phyloP scores from a whole-genome alignment of 2,888 invertebrate species.

The Blastobasis lacticolella region DNA sequence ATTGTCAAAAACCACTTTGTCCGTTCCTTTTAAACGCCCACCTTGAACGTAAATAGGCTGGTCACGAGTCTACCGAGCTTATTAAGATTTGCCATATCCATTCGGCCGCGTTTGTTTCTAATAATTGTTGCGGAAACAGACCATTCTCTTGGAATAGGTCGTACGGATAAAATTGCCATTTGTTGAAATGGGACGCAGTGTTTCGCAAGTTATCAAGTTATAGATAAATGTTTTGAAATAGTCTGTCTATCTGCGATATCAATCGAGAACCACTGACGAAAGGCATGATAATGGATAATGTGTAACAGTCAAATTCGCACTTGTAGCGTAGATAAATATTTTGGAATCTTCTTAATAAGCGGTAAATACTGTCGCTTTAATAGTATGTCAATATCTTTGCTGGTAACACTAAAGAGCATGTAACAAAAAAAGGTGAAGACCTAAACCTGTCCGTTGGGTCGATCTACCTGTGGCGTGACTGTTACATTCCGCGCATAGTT shows the following conservation, averaged over 20 bases:
- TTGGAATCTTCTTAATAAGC: neutral
- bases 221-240: no score
- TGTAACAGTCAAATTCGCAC: constrained; percentile 6
- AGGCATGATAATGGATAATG: neutral
- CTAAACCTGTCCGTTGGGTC: constrained; percentile 25
- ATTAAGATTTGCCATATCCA: constrained; percentile 30
- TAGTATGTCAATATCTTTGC: constrained; percentile 1
- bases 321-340: neutral
- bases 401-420: constrained; percentile 13
- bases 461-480: constrained; percentile 30
- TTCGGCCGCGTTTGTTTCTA: no score
- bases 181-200: no score
- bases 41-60: constrained; percentile 47
- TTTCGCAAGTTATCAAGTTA: no score
- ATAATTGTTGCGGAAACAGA: no score
- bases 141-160: no score
- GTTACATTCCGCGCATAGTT: constrained; percentile 30
- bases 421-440: constrained; percentile 15
- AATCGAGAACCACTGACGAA: neutral
- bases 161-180: no score
- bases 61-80: constrained; percentile 47
- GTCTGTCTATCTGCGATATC: no score
- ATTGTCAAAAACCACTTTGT: constrained; percentile 43
- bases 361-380: neutral
- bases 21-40: constrained; percentile 36